Conservation (phyloP, 2,888 invertebrate genomes). For the Abrostola tripartita region DNA sequence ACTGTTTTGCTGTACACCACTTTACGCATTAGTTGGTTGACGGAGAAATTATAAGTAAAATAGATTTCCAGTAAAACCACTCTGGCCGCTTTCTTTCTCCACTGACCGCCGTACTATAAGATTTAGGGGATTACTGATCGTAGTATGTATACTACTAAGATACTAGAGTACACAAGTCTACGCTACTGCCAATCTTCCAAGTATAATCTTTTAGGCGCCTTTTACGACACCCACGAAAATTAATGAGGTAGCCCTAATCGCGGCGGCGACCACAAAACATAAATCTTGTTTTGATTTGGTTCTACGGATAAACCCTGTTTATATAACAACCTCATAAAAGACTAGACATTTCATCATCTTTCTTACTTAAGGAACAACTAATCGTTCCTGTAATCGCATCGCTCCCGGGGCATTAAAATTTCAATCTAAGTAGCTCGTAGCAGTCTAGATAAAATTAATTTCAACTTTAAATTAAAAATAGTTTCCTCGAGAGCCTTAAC, state of each 20-base stretch:
- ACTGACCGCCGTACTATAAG: neutral
- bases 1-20: too few relatives aligned
- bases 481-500: slow-evolving; percentile 37
- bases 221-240: slow-evolving; percentile 33
- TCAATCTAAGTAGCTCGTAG: slow-evolving; percentile 32
- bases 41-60: too few relatives aligned
- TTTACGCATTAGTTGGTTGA: too few relatives aligned
- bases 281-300: slow-evolving; percentile 35
- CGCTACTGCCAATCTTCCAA: slow-evolving; percentile 15
- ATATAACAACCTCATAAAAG: slow-evolving; percentile 7
- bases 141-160: too few relatives aligned
- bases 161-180: slow-evolving; percentile 11
- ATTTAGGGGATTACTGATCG: slow-evolving; percentile 8
- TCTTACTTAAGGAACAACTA: slow-evolving; percentile 15
- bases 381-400: slow-evolving; percentile 25
- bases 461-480: slow-evolving; percentile 53
- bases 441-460: slow-evolving; percentile 41
- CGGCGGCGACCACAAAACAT: slow-evolving; percentile 11
- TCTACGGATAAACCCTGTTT: slow-evolving; percentile 17
- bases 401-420: slow-evolving; percentile 25
- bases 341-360: slow-evolving; percentile 11
- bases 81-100: too few relatives aligned
- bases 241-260: slow-evolving; percentile 27
- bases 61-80: neutral
- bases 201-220: slow-evolving; percentile 37